Conservation (phyloP, 1,140 invertebrate genomes). For the Caerostris extrusa region DNA sequence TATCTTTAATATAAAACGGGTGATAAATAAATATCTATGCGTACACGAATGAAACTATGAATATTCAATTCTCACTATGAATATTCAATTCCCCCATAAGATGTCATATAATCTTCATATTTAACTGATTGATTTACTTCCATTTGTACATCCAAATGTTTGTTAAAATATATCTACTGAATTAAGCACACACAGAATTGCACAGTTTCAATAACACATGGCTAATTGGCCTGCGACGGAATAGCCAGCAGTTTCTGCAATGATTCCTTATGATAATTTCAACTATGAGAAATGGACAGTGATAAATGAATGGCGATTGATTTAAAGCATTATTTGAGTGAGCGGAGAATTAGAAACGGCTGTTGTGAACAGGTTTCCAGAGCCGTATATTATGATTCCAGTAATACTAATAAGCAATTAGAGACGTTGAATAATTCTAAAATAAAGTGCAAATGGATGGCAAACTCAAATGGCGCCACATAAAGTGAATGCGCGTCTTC, state of each 20-base stretch:
- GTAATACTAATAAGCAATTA: conserved; percentile 60
- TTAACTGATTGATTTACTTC: background rate
- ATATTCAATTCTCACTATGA: too few species aligned
- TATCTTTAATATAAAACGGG: too few species aligned
- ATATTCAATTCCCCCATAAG: too few species aligned
- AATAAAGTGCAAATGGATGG: conserved; percentile 11
- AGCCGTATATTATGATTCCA: conserved; percentile 9
- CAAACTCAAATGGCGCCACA: background rate
- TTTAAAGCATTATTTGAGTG: conserved; percentile 66
- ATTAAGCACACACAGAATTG: conserved; percentile 39
- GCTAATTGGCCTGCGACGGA: conserved; percentile 24
- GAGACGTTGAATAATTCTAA: conserved; percentile 35
- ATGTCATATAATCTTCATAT: background rate
- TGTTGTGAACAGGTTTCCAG: conserved; percentile 52
- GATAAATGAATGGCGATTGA: conserved; percentile 51
- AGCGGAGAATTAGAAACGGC: conserved; percentile 53
- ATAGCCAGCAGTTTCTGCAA: background rate
- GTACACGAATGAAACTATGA: too few species aligned
- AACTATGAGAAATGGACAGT: conserved; percentile 43
- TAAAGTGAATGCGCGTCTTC: background rate
- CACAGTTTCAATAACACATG: conserved; percentile 41
- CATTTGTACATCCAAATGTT: background rate
- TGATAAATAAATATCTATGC: too few species aligned
- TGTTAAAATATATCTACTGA: conserved; percentile 39
- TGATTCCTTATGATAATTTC: conserved; percentile 60